These are phyloP conservation scores for Lochmaea crataegi DNA, from an alignment of 2,888 invertebrate species.

Conservation along the genomic window DNA sequence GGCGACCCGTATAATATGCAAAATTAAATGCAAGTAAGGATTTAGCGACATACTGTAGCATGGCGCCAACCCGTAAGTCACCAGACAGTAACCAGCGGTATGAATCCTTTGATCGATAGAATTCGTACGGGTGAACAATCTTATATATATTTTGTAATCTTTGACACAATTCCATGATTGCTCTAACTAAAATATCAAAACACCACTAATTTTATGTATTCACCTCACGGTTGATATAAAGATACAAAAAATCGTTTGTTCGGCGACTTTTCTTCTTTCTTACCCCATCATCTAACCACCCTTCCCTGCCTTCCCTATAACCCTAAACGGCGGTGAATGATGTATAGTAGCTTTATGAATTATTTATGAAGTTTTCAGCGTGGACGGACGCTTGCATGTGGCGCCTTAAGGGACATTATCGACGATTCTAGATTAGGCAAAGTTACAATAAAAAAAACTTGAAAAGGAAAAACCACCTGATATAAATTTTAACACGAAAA, in stretches of 20 bases:
- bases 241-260: not conserved
- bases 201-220: not conserved
- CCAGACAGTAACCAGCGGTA: too few relatives aligned
- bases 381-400: slow-evolving; percentile 33
- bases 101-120: too few relatives aligned
- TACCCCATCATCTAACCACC: not conserved
- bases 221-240: not conserved
- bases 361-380: slow-evolving; percentile 30
- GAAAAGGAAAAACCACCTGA: slow-evolving; percentile 11
- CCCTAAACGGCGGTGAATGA: slow-evolving; percentile 18
- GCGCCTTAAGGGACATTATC: slow-evolving; percentile 33
- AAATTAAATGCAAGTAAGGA: too few relatives aligned
- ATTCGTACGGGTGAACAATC: too few relatives aligned
- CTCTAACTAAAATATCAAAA: too few relatives aligned
- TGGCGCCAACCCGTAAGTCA: too few relatives aligned
- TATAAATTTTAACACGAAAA: slow-evolving; percentile 6
- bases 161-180: too few relatives aligned
- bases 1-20: too few relatives aligned
- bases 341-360: slow-evolving; percentile 26
- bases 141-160: too few relatives aligned
- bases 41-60: too few relatives aligned
- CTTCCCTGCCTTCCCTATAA: not conserved
- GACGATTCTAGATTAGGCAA: slow-evolving; percentile 15
- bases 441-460: not conserved
- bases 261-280: not conserved